Base-by-base conservation (phyloP, 2,797 vertebrate genomes). In the Cyprinodon diabolis region DNA sequence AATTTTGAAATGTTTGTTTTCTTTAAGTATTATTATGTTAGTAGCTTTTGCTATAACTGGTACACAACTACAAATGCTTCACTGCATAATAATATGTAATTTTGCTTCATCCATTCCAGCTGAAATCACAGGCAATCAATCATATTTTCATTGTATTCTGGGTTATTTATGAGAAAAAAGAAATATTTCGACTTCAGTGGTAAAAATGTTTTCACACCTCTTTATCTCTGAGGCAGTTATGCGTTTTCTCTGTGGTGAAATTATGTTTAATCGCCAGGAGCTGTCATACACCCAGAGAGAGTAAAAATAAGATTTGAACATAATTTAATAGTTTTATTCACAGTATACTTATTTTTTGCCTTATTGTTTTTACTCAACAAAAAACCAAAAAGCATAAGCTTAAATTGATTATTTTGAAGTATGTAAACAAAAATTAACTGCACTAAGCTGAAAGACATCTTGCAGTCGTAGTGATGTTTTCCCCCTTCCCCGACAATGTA, bases 101-200 rank as follows among this genome's bases (percentile, higher is more conserved):
- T 75, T 55, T 17, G 71, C 79, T 12, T 52, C n/a, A 49, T 45
- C 56, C 57, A 71, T 85, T 83, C 72, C 52, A 69, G 25, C 65
- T 74, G 60, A 76, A 79, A 79, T 89, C 69, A 73, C 14, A 47
- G 69, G 63, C 66, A 82, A 55, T 84, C 75, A 80, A 43, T 56
- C 69, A 66, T 13, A 54, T 23, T 67, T 54, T 78, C 3, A 21
- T 69, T 21, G 35, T 52, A 69, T 80, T 87, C 79, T 9, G 30
- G 73, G 63, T 52, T 66, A 54, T 76, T 67, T 85, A 82, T 9
- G n/a, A 52, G 70, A 56, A 68, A 58, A 9, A 47, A 48, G 71
- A 51, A 69, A 75, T 23, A 14, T 55, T 52, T 56, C 72, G 4
- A 4, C 47, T 21, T 54, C 56, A n/a, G 0, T 51, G 62, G 69